Evolutionary conservation across 2,888 invertebrate genomes (phyloP), one percentile per base, ranked within the genome.

Genomic region (Acronicta leporina): DNA sequence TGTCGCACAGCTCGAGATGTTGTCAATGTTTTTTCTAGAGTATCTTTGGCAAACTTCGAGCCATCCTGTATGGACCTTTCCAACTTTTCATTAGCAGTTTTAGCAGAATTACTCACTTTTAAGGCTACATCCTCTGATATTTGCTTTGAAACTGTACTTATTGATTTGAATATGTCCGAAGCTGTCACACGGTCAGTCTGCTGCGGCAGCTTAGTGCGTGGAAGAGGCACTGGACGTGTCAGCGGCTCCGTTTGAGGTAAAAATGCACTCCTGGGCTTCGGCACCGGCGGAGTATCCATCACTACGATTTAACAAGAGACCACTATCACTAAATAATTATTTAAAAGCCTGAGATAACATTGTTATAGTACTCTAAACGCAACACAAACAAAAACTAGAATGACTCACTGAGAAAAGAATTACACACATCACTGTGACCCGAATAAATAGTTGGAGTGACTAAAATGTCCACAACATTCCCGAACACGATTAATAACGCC

Each of bases 141-240:
- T 83, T 95, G 95, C 78, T 95, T 95, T 0, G 95, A 95, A 20
- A 94, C 95, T 45, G 93, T 89, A 63, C 95, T 91, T 43, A 95
- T 89, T n/a, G 94, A 95, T 44, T 91, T 90, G 9, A 95, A 82
- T 64, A 94, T 87, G 77, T 91, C 94, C 2, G 93, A 88, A n/a
- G 95, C 89, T 33, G 89, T 79, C 7, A 88, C 86, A 53, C 86
- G 86, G 5, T 92, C 92, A 65, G 77, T 82, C 56, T 66, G 80
- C n/a, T 68, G 61, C 5, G 90, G 84, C 25, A 88, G 64, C 68
- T 87, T 90, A 33, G 90, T 92, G 58, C 95, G 92, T 30, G 95
- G 95, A 33, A 95, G 90, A 13, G 95, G 95, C 11, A 95, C 89
- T 1, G 95, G 95, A 54, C 88, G 92, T 70, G 94, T 94, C 4